phyloP scores from a whole-genome alignment of 2,797 vertebrate species.

The Myotis daubentonii region DNA sequence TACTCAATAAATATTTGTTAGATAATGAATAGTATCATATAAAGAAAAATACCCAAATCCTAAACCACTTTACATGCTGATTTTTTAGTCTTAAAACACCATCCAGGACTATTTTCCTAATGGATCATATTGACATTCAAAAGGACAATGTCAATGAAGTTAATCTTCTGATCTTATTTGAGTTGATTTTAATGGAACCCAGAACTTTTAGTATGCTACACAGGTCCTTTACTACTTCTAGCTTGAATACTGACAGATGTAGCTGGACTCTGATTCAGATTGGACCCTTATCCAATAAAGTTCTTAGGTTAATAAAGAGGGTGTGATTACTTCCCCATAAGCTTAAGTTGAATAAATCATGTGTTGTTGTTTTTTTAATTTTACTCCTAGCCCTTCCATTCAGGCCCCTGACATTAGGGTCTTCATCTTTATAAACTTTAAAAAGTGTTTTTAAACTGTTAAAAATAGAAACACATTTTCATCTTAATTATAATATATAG shows the following conservation, averaged over 20 bases:
- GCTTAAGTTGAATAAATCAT: constrained; percentile 19
- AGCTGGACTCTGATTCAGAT: background rate
- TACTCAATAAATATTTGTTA: constrained; percentile 35
- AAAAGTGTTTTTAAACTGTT: background rate
- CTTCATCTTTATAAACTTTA: constrained; percentile 50
- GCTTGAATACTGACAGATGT: background rate
- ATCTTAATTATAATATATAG: constrained; percentile 33
- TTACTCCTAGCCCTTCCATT: background rate
- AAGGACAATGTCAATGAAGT: constrained; percentile 22
- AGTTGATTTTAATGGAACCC: background rate
- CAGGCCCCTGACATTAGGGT: background rate
- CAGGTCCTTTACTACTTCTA: background rate
- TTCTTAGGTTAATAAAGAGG: constrained; percentile 11
- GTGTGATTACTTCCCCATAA: background rate
- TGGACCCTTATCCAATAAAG: background rate
- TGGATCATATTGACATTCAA: constrained; percentile 38
- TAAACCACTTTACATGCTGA: constrained; percentile 1
- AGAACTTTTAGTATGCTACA: background rate
- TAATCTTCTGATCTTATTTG: constrained; percentile 28
- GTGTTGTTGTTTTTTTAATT: background rate
- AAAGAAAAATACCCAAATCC: constrained; percentile 16
- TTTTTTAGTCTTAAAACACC: constrained; percentile 46
- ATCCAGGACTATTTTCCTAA: constrained; percentile 15
- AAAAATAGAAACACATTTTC: background rate
- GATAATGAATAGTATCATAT: constrained; percentile 35